A percentile compares a stretch with the other conserved stretches of the same genome.
These are phyloP conservation scores for Microtus oregoni DNA, from an alignment of 2,113 vertebrate species.

Conservation along the genomic window DNA sequence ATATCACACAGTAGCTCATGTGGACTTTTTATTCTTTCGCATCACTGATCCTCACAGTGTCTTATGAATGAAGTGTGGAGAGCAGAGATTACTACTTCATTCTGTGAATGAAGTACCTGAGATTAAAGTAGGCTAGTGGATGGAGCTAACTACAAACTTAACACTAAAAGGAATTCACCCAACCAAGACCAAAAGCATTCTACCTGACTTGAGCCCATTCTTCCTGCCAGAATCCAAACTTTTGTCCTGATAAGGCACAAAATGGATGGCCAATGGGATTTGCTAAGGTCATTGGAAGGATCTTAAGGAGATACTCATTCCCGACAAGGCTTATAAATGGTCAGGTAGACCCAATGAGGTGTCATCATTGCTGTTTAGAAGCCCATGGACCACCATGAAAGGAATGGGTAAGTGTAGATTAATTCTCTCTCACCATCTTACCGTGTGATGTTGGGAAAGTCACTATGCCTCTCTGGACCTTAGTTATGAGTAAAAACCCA, in stretches of 20 bases:
- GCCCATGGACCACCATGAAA: not conserved
- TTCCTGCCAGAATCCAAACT: not conserved
- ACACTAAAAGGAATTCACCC: conserved; percentile 38
- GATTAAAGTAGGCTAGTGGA: not conserved
- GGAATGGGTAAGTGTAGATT: not conserved
- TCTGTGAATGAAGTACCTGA: conserved; percentile 53
- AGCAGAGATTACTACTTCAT: not conserved
- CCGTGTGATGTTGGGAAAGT: not conserved
- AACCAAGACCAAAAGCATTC: not conserved
- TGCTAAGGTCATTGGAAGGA: not conserved
- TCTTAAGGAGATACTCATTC: conserved; percentile 5
- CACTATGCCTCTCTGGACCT: not conserved
- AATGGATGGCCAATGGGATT: not conserved
- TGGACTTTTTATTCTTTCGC: conserved; percentile 45
- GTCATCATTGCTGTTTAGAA: not conserved
- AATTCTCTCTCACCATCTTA: not conserved
- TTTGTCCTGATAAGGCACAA: not conserved
- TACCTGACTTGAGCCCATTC: not conserved
- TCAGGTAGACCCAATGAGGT: not conserved
- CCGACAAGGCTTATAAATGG: not conserved
- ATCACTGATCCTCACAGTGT: not conserved
- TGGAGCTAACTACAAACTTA: not conserved
- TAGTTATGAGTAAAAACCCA: not conserved
- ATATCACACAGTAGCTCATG: conserved; percentile 36
- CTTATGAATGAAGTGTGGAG: conserved; percentile 27